Percentiles rank a stretch among this genome's conserved stretches.
These are phyloP conservation scores for Protonibea diacanthus DNA, from an alignment of 2,797 vertebrate genomes.

Conservation along the genomic window DNA sequence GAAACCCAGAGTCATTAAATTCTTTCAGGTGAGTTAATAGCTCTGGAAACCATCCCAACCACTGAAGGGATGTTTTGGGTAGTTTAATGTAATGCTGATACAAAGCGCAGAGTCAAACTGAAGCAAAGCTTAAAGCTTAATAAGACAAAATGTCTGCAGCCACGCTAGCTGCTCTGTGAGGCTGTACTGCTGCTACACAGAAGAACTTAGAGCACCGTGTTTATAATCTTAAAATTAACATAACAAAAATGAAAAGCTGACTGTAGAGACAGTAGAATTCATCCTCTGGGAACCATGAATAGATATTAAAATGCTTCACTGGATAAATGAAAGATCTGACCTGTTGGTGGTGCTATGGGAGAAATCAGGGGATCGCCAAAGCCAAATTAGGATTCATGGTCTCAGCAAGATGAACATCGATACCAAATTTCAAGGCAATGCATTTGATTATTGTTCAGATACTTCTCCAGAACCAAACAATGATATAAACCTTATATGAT, in stretches of 20 bases:
- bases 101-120: background rate
- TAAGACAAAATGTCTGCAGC: background rate
- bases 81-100: background rate
- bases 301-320: too few species aligned
- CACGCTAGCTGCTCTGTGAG: background rate
- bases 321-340: too few species aligned
- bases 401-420: background rate
- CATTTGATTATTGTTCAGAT: background rate
- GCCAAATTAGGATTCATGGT: background rate
- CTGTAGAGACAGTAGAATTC: too few species aligned
- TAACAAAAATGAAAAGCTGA: too few species aligned
- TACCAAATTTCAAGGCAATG: background rate
- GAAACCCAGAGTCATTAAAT: conserved; percentile 14
- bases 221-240: background rate
- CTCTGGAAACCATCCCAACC: background rate
- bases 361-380: background rate
- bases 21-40: background rate
- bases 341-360: background rate
- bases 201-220: background rate
- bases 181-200: background rate
- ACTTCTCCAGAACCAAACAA: too few species aligned
- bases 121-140: background rate
- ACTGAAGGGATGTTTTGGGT: background rate
- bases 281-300: too few species aligned
- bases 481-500: too few species aligned